These are phyloP conservation scores for Drosophila acutilabella DNA, from an alignment of 2,888 invertebrate species.

Conservation along the genomic window DNA sequence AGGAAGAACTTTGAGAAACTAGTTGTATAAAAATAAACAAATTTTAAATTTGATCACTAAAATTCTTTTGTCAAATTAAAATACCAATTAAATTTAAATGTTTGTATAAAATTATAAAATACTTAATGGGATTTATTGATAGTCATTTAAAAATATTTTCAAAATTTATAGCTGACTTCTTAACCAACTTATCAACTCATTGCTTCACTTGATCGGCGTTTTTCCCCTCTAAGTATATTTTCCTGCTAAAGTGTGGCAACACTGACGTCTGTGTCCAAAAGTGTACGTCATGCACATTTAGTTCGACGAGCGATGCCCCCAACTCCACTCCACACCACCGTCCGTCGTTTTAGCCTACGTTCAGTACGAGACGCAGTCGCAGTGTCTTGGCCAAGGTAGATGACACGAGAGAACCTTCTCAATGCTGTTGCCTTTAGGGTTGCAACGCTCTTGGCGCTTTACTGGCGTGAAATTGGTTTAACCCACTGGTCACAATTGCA, in stretches of 20 bases:
- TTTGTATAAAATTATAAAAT: no score
- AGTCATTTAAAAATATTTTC: no score
- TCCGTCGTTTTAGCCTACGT: background rate
- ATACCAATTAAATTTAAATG: no score
- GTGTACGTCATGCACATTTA: conserved; percentile 78
- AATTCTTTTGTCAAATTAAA: no score
- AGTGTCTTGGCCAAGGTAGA: conserved; percentile 55
- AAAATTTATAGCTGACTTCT: no score
- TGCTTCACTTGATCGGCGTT: no score
- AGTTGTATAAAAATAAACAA: no score
- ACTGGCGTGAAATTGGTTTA: conserved; percentile 83
- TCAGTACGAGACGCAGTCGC: background rate
- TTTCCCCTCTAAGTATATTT: background rate
- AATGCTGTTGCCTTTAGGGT: conserved; percentile 57
- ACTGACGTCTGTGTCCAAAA: conserved; percentile 67
- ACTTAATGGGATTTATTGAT: no score
- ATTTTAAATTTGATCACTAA: no score
- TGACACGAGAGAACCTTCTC: conserved; percentile 65
- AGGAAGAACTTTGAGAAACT: no score
- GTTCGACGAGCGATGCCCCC: conserved; percentile 26
- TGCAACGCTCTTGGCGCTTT: conserved; percentile 78
- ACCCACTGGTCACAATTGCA: conserved; percentile 81
- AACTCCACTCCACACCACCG: conserved; percentile 4
- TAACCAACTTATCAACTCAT: no score
- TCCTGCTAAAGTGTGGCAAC: conserved; percentile 10